These are phyloP conservation scores for Zaprionus camerounensis DNA, from an alignment of 1,140 invertebrate genomes.

Conservation along the genomic window DNA sequence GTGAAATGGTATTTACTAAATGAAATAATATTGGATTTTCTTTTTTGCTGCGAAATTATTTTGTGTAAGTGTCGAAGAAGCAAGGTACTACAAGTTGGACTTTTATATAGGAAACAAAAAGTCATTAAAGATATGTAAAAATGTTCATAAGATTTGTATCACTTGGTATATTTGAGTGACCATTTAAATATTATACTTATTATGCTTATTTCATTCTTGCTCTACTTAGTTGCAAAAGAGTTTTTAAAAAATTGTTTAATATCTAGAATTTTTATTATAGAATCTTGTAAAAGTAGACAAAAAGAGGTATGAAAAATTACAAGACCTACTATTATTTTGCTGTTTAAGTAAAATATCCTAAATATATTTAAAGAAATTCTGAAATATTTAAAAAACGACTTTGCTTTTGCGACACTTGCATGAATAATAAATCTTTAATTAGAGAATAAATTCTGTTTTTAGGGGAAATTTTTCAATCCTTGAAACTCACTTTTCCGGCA, in stretches of 20 bases:
- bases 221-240: not conserved
- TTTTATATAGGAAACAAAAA: not conserved
- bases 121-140: too few species aligned
- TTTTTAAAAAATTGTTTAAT: too few species aligned
- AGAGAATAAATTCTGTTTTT: not conserved
- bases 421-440: not conserved
- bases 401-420: slow-evolving; percentile 31
- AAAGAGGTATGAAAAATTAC: not conserved
- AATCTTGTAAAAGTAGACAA: not conserved
- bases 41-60: slow-evolving; percentile 17
- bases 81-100: not conserved
- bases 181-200: not conserved
- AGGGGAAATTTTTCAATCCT: not conserved
- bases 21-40: not conserved
- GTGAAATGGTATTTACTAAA: slow-evolving; percentile 17
- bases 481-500: slow-evolving; percentile 85
- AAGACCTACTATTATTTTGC: not conserved
- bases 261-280: too few species aligned
- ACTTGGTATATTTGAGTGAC: not conserved
- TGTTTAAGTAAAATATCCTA: not conserved
- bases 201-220: not conserved
- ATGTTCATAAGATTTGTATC: not conserved
- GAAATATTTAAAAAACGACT: not conserved
- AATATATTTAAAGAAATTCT: not conserved
- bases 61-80: slow-evolving; percentile 41